These are phyloP conservation scores for Yoshiicerus persimilis DNA, from an alignment of 1,140 invertebrate species.

Conservation along the genomic window DNA sequence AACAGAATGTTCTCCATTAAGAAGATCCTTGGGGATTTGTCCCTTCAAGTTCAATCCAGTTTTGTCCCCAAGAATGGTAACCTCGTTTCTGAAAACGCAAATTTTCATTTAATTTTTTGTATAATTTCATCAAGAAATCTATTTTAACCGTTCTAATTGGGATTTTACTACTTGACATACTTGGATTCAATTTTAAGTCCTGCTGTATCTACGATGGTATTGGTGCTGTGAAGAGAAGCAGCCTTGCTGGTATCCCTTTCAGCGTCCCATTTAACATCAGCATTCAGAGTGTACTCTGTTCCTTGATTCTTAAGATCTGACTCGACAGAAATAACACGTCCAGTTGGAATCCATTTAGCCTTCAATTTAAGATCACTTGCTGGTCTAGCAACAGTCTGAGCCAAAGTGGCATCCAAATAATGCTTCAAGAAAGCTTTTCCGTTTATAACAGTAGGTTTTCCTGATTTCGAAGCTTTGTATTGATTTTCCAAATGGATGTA, in stretches of 20 bases:
- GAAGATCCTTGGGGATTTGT: neutral
- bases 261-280: constrained; percentile 45
- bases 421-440: constrained; percentile 30
- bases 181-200: constrained; percentile 36
- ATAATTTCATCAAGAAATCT: neutral
- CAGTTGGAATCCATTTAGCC: constrained; percentile 32
- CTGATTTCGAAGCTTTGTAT: neutral
- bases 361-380: constrained; percentile 26
- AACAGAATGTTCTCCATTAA: constrained; percentile 37
- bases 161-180: constrained; percentile 21
- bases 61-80: constrained; percentile 12
- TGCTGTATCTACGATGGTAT: neutral
- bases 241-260: constrained; percentile 29
- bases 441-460: constrained; percentile 8
- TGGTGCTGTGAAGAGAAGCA: constrained; percentile 34
- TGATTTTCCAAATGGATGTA: constrained; percentile 22
- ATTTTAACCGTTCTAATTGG: neutral
- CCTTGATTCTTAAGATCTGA: constrained; percentile 23
- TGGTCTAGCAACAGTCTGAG: neutral
- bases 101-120: neutral
- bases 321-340: neutral
- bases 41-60: constrained; percentile 30
- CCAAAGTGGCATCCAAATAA: constrained; percentile 35
- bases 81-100: constrained; percentile 36
- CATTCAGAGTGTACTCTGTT: constrained; percentile 30